phyloP scores from a whole-genome alignment of 2,888 invertebrate species.

The Hypomecis punctinalis region DNA sequence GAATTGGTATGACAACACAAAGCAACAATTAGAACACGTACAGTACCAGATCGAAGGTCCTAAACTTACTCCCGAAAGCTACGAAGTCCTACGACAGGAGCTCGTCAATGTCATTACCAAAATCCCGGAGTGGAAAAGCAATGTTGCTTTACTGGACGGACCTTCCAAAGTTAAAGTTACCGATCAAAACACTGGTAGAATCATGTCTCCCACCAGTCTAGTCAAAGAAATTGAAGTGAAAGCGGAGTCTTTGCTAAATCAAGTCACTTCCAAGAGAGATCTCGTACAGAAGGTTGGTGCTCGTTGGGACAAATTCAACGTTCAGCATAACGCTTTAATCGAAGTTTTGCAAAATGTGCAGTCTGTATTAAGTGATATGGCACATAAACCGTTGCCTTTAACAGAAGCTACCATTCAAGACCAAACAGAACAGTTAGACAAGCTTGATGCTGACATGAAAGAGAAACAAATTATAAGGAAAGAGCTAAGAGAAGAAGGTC shows the following conservation, averaged over 20 bases:
- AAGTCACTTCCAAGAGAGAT: constrained; percentile 88
- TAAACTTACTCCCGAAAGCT: constrained; percentile 88
- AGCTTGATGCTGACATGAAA: constrained; percentile 83
- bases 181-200: constrained; percentile 89
- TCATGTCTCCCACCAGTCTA: constrained; percentile 89
- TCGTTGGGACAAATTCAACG: constrained; percentile 91
- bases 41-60: constrained; percentile 92
- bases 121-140: constrained; percentile 89
- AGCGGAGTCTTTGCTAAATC: constrained; percentile 87
- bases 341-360: constrained; percentile 87
- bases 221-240: constrained; percentile 90
- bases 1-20: constrained; percentile 92
- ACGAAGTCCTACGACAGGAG: constrained; percentile 89
- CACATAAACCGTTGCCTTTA: constrained; percentile 77
- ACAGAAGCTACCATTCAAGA: constrained; percentile 79
- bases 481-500: constrained; percentile 91
- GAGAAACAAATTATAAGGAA: constrained; percentile 87
- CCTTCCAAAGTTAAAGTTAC: constrained; percentile 88
- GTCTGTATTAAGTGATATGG: constrained; percentile 83
- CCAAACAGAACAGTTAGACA: constrained; percentile 80
- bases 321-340: constrained; percentile 88
- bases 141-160: constrained; percentile 88
- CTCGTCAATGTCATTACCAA: constrained; percentile 88
- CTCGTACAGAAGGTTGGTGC: constrained; percentile 89
- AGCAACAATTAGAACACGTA: constrained; percentile 91